Evolutionary conservation across 2,888 invertebrate species (phyloP), one percentile per base, ranked within the genome.

Genomic region (Strigamia transsilvanica): DNA sequence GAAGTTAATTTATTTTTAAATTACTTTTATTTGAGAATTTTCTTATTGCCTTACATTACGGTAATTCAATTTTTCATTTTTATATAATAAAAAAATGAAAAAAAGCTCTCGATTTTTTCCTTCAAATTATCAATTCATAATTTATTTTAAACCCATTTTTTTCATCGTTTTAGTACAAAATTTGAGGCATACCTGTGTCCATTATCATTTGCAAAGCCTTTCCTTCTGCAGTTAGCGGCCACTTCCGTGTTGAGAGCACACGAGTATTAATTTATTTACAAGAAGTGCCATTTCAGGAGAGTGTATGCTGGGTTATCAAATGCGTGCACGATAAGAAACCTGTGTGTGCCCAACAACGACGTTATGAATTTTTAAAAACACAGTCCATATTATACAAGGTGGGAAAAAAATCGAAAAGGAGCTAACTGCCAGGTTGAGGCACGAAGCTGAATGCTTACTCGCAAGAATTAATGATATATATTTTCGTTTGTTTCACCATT

Each of bases 231-330:
- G 23, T 9, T 23, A 66, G 66, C 66, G 66, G 27, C 66, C 66
- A 66, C 66, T 66, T 66, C 66, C 66, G 66, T 66, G 66, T 66
- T 66, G 66, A 66, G 66, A 21, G 66, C 66, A 66, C 66, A 27
- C 13, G 66, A 66, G 66, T 66, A 66, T 66, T 66, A 66, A 66
- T 66, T 66, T 66, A 66, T 66, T 66, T 66, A 66, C 66, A 66
- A 66, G 66, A 27, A 66, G 66, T 66, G 66, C 66, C 66, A 66
- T 66, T 66, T 66, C 27, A 66, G 66, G 61, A 66, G 66, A 66
- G 27, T 66, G 66, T 66, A 23, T 66, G 66, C 27, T 27, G 27
- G 66, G 66, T 66, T 66, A 66, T 66, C 66, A 66, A 66, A 66
- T 66, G 66, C 66, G 66, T 66, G 66, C 66, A 66, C 23, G 66